Evolutionary conservation across 1,140 invertebrate species (phyloP), one percentile per base, ranked within the genome.

Genomic region (Stegodyphus dumicola): DNA sequence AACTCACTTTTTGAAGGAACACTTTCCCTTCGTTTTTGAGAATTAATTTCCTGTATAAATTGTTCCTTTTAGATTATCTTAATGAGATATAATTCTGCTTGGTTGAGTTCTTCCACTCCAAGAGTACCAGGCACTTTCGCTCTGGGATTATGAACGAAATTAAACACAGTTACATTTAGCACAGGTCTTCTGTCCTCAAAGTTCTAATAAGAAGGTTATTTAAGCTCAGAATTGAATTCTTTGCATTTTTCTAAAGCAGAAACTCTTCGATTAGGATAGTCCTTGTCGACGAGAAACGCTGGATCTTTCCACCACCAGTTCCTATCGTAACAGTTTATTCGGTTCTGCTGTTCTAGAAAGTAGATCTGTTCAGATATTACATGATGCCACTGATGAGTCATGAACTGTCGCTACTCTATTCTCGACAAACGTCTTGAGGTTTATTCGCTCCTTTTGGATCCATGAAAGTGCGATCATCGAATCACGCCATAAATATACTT

Each of bases 391-490:
- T 73, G 85, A 6, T 10, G 10, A 5, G 17, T 15, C 0, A 7
- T 6, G 71, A 75, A 92, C 90, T 85, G 89, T 74, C 49, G 85
- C 86, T 0, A 91, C 89, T 75, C 90, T 71, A 87, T 92, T 91
- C 0, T 86, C 88, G 2, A 91, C 90, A 88, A 90, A 92, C 0
- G 88, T 88, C 87, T 91, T 90, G 81, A 89, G 88, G 33, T 77
- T 73, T n/a, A 76, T 65, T 5, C 89, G 87, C n/a, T 88, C 54
- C 49, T 64, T 86, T 52, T 85, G 79, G 3, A 91, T 87, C 90
- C 91, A 91, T 5, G 87, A 52, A 13, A 91, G 77, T 5, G 89
- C 89, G 9, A 91, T 88, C 7, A 85, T 89, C 1, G 90, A 91
- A 88, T 92, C 91, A 7, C 89, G 88, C 84, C 87, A 89, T 52